A percentile compares a stretch with the other conserved stretches of the same genome.
Conservation (phyloP, 1,140 invertebrate species). For the Heliothis virescens region DNA sequence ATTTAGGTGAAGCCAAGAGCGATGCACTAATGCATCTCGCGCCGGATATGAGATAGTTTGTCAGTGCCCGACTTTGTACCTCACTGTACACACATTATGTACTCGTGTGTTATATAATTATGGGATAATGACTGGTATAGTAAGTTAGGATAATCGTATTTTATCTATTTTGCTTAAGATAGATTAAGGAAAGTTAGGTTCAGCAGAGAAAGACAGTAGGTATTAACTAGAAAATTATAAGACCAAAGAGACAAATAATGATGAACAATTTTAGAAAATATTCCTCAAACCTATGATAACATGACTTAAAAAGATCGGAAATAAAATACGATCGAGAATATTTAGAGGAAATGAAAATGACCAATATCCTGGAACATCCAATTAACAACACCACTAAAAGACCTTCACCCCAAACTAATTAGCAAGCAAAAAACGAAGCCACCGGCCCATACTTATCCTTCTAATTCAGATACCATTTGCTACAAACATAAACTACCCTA, state of each 20-base stretch:
- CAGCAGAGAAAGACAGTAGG: too few species aligned
- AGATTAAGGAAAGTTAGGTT: too few species aligned
- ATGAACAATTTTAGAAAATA: too few species aligned
- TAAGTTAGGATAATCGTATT: too few species aligned
- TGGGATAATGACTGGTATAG: not conserved
- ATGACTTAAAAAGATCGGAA: not conserved
- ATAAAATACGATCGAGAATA: not conserved
- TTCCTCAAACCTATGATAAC: too few species aligned
- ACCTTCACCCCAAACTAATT: constrained; percentile 17
- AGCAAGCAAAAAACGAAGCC: constrained; percentile 8
- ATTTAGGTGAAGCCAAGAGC: constrained; percentile 57
- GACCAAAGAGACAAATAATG: too few species aligned
- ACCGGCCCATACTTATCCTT: constrained; percentile 1
- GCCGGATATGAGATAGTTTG: constrained; percentile 69
- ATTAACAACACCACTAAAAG: not conserved
- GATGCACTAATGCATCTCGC: constrained; percentile 62
- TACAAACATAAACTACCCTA: constrained; percentile 48
- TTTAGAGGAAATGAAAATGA: not conserved
- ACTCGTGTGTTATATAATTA: not conserved
- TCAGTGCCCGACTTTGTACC: constrained; percentile 55
- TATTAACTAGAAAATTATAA: too few species aligned
- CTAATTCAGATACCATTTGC: constrained; percentile 29
- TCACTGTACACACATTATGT: not conserved
- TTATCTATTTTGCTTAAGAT: too few species aligned
- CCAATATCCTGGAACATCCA: not conserved